Percentiles rank a stretch among this genome's conserved stretches.
Conservation (phyloP, 2,797 vertebrate genomes). For the Spondyliosoma cantharus region DNA sequence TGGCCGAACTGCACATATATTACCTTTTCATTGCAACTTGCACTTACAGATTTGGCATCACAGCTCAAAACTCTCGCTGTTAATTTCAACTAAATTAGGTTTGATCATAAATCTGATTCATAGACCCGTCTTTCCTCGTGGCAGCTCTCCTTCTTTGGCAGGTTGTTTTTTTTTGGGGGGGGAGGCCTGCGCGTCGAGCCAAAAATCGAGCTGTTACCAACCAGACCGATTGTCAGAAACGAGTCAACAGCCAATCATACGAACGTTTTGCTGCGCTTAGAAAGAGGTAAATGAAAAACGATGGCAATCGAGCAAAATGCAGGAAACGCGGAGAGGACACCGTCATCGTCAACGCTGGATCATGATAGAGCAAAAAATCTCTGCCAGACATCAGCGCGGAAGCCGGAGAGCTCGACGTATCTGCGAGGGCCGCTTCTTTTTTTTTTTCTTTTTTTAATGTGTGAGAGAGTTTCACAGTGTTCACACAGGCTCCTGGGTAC, state of each 20-base stretch:
- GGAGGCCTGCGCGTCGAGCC: not conserved
- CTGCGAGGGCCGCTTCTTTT: constrained; percentile 1
- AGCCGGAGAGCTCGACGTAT: constrained; percentile 15
- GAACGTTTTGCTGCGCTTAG: not conserved
- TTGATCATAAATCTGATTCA: constrained; percentile 53
- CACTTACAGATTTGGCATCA: constrained; percentile 15
- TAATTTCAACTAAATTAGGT: constrained; percentile 43
- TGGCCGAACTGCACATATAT: constrained; percentile 22
- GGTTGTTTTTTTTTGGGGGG: constrained; percentile 12
- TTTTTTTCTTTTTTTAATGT: constrained; percentile 40
- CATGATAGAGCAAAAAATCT: not conserved
- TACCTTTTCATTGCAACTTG: constrained; percentile 25
- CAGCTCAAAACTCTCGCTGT: constrained; percentile 3
- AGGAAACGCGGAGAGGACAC: not conserved
- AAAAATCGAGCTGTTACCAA: constrained; percentile 10
- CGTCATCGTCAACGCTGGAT: not conserved
- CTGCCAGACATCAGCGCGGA: constrained; percentile 5
- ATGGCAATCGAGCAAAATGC: not conserved
- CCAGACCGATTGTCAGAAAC: not conserved
- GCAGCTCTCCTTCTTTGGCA: constrained; percentile 15
- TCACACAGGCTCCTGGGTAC: constrained; percentile 45
- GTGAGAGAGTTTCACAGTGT: constrained; percentile 45
- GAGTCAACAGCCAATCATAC: not conserved
- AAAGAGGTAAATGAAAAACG: not conserved
- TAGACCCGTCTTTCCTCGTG: constrained; percentile 12